A percentile compares a stretch with the other conserved stretches of the same genome.
Conservation (phyloP, 2,888 invertebrate genomes). For the Leptura quadrifasciata region DNA sequence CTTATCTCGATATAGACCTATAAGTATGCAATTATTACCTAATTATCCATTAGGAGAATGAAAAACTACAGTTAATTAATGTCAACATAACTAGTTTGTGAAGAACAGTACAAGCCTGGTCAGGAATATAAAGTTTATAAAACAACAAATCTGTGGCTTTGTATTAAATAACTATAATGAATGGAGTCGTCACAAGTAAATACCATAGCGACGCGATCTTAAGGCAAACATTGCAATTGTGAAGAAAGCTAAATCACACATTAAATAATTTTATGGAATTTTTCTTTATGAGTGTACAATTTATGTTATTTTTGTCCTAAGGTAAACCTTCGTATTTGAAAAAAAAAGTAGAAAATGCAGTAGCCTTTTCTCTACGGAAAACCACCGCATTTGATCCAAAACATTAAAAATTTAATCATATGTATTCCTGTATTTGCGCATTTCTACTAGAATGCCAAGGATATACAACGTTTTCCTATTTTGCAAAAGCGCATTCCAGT, state of each 20-base stretch:
- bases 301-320: neutral
- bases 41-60: neutral
- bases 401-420: slow-evolving; percentile 21
- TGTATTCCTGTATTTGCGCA: slow-evolving; percentile 13
- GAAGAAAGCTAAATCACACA: too few species aligned
- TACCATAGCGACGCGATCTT: neutral
- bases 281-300: too few species aligned
- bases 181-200: neutral
- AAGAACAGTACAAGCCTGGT: neutral
- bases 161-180: neutral
- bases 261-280: too few species aligned
- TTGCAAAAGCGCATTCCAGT: slow-evolving; percentile 16
- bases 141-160: neutral
- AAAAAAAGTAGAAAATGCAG: slow-evolving; percentile 15
- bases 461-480: slow-evolving; percentile 22
- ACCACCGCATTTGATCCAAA: slow-evolving; percentile 15
- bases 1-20: neutral
- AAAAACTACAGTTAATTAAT: neutral
- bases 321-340: slow-evolving; percentile 20
- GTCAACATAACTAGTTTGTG: neutral
- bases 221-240: too few species aligned
- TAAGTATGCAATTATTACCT: neutral
- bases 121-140: neutral
- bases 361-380: slow-evolving; percentile 12
- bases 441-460: slow-evolving; percentile 12